A percentile compares a stretch with the other conserved stretches of the same genome.
phyloP scores from a whole-genome alignment of 2,113 vertebrate genomes.

The Burhinus oedicnemus region DNA sequence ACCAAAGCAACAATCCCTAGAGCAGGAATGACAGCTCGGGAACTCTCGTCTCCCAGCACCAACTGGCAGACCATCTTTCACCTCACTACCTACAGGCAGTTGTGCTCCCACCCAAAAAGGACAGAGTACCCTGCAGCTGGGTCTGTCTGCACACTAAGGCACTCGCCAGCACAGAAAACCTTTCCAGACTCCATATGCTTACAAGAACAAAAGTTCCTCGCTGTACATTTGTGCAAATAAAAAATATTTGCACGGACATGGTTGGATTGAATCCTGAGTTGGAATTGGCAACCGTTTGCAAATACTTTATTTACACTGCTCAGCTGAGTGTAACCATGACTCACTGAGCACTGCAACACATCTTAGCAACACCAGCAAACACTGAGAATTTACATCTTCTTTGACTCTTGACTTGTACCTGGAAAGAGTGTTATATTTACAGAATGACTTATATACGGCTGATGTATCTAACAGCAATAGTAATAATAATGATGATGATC shows the following conservation, averaged over 20 bases:
- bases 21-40: neutral
- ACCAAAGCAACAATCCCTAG: neutral
- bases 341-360: neutral
- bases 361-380: neutral
- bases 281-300: neutral
- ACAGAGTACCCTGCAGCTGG: neutral
- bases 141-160: neutral
- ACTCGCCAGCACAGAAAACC: neutral
- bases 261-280: neutral
- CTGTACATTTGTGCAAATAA: neutral
- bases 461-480: neutral
- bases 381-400: neutral
- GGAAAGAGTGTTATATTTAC: neutral
- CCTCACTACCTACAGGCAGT: neutral
- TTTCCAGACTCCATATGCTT: neutral
- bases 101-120: accelerated
- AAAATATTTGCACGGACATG: neutral
- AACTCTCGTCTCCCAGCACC: neutral
- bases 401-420: neutral
- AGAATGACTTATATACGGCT: neutral
- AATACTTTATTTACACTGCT: neutral
- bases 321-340: neutral
- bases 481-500: neutral
- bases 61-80: neutral
- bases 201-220: neutral